phyloP scores from a whole-genome alignment of 2,888 invertebrate genomes.

The Euphydryas editha region DNA sequence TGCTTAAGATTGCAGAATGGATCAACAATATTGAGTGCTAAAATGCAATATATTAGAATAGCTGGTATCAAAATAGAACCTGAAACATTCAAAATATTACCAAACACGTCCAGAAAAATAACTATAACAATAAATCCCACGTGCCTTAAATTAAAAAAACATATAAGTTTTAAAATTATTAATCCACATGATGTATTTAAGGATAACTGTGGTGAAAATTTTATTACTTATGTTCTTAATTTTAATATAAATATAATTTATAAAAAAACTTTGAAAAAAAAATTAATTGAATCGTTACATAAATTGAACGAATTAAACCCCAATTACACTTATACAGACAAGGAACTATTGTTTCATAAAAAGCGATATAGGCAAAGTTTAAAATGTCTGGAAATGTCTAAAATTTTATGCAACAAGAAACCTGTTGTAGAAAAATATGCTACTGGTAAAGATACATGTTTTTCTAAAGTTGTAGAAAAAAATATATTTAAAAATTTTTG shows the following conservation, averaged over 20 bases:
- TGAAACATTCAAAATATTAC: constrained; percentile 58
- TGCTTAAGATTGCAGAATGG: constrained; percentile 72
- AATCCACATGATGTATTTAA: constrained; percentile 56
- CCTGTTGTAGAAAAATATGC: constrained; percentile 49
- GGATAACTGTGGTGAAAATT: constrained; percentile 50
- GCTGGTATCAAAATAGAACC: constrained; percentile 72
- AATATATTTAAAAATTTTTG: constrained; percentile 54
- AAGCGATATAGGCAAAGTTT: constrained; percentile 51
- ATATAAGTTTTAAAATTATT: constrained; percentile 59
- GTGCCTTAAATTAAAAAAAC: constrained; percentile 55
- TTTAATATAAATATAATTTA: constrained; percentile 57
- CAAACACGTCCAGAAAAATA: constrained; percentile 61
- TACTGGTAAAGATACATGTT: constrained; percentile 55
- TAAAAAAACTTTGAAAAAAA: constrained; percentile 48
- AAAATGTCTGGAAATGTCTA: constrained; percentile 55
- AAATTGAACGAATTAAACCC: constrained; percentile 59
- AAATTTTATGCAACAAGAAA: constrained; percentile 49
- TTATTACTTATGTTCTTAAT: constrained; percentile 56
- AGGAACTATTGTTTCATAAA: constrained; percentile 51
- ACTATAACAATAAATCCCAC: constrained; percentile 61
- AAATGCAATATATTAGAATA: constrained; percentile 65
- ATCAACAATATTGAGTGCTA: constrained; percentile 65
- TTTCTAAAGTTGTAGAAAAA: constrained; percentile 39
- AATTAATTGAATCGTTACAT: constrained; percentile 64
- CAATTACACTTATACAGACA: constrained; percentile 59